Evolutionary conservation across 2,888 invertebrate genomes (phyloP), one percentile per base, ranked within the genome.

Genomic region (Xylota sylvarum): DNA sequence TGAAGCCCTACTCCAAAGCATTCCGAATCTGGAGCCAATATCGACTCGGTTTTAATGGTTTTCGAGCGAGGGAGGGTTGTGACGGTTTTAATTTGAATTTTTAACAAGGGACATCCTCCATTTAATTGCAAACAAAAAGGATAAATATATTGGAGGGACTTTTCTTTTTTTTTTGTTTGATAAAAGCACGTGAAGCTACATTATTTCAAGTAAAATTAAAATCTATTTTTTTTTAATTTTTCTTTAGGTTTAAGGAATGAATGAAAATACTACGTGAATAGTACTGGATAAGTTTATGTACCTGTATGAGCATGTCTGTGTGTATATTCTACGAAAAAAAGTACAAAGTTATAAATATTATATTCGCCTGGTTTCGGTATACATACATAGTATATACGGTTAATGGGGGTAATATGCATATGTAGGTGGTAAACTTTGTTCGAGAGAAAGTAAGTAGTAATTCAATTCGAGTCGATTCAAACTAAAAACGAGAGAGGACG

Each of bases 261-360:
- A 67, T 60, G 60, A 69, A 69, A 69, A 69, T 37, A 78, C 86
- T 86, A 86, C 83, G 79, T 83, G 87, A 74, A 70, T 70, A 14
- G 78, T 65, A 87, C 69, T 74, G 77, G 46, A 80, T 77, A 79
- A 86, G 72, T 74, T 69, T 81, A 73, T 88, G 88, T 92, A 92
- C 92, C 92, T 92, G 91, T 89, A 91, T 91, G 91, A 92, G 90
- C 90, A 92, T 90, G 90, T 92, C 92, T 89, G 91, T 90, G 90
- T 92, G 92, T 91, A 92, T 89, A 90, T 91, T 92, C 92, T 92
- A 92, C 90, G 91, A 91, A 91, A 90, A 90, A 89, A 91, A 90
- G 89, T 88, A 89, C 88, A 89, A 88, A 62, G 56, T 76, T 76
- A 65, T 55, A 77, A 64, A 80, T 69, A 73, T 67, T 67, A 32